Evolutionary conservation across 1,140 invertebrate genomes (phyloP).

Genomic region (Alviniconcha marisindica): DNA sequence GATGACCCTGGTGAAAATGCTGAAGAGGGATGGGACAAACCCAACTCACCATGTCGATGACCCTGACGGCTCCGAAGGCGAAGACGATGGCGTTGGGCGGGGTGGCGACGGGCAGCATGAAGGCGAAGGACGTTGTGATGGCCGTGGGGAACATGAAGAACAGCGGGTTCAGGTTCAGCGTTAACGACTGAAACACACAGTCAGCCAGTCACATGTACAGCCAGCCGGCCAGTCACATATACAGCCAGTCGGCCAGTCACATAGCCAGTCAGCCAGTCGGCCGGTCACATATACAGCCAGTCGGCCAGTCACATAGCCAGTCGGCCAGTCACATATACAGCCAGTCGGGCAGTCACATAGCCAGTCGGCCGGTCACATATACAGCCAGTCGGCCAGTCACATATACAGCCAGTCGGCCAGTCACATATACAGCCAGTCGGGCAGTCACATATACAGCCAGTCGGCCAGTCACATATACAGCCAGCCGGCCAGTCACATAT

Average conservation of each 20-base stretch:
- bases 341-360: conserved; percentile 31
- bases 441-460: too few species aligned
- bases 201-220: not conserved
- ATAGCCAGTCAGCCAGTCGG: too few species aligned
- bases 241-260: not conserved
- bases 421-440: too few species aligned
- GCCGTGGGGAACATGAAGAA: conserved; percentile 92
- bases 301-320: too few species aligned
- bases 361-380: not conserved
- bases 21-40: too few species aligned
- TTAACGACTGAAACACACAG: conserved; percentile 83
- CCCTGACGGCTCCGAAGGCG: conserved; percentile 74
- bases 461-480: not conserved
- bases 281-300: too few species aligned
- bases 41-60: conserved; percentile 76
- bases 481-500: conserved; percentile 29
- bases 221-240: not conserved
- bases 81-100: conserved; percentile 96
- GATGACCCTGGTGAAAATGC: conserved; percentile 66
- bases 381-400: not conserved
- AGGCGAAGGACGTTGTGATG: conserved; percentile 86
- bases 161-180: conserved; percentile 85
- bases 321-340: not conserved
- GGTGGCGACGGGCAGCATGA: conserved; percentile 88
- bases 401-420: too few species aligned